Percentiles rank a stretch among this genome's conserved stretches.
Evolutionary conservation across 2,113 vertebrate genomes (phyloP).

Genomic region (Lagopus muta): DNA sequence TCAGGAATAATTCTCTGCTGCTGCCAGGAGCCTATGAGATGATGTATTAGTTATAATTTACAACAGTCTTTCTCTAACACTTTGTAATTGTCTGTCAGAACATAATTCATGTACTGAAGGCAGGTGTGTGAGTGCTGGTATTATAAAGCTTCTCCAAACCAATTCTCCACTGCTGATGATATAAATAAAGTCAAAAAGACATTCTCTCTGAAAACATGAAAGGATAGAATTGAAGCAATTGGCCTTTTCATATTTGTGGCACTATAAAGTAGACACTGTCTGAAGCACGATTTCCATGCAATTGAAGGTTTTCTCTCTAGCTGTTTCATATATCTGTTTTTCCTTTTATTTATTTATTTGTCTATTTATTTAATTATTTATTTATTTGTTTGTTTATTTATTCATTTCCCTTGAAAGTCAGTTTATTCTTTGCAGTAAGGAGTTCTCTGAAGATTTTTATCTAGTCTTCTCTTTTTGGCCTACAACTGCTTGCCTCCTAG

Average conservation of each 20-base stretch:
- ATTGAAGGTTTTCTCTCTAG: slow-evolving; percentile 45
- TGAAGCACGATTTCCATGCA: slow-evolving; percentile 42
- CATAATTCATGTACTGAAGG: not conserved
- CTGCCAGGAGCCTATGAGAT: not conserved
- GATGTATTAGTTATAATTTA: not conserved
- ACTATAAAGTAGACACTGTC: not conserved
- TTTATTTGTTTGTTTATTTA: not conserved
- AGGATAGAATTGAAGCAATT: slow-evolving; percentile 18
- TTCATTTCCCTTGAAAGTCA: not conserved
- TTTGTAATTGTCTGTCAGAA: slow-evolving; percentile 18
- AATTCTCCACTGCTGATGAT: not conserved
- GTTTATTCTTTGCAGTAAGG: slow-evolving; percentile 10
- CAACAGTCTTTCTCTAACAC: not conserved
- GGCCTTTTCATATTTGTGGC: slow-evolving; percentile 6
- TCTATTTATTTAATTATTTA: too few species aligned
- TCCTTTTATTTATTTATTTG: not conserved
- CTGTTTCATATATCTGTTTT: not conserved
- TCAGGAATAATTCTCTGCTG: not conserved
- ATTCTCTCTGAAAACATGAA: slow-evolving; percentile 15
- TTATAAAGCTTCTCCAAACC: not conserved
- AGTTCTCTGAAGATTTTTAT: not conserved
- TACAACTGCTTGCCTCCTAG: not conserved
- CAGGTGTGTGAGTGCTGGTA: not conserved
- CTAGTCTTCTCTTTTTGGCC: not conserved
- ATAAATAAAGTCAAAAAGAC: not conserved